Base-by-base conservation (phyloP, 1,140 invertebrate genomes). In the Drosophila neocordata region DNA sequence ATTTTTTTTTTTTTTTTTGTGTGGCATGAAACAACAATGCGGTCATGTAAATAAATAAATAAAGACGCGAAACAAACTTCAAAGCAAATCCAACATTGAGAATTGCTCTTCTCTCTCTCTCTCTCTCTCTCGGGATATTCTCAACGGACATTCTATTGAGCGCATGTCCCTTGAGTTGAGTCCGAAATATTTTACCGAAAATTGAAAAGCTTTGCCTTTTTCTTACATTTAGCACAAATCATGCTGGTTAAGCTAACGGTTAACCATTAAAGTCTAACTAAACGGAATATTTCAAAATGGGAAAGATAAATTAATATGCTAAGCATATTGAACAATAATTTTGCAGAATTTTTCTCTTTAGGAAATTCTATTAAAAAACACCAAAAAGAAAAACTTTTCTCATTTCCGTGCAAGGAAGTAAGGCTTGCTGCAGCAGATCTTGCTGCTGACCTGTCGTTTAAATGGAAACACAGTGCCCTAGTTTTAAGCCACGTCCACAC, bases 391-490 rank as follows among this genome's bases (percentile, higher is more conserved):
- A n/a, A n/a, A 6, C 2, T 6, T 31, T 31, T 31, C 5, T 31
- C 24, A 24, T 24, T 24, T 31, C 27, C 27, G 4, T n/a, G 15
- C 13, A 75, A 57, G 51, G 57, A 72, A 75, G 62, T 74, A 71
- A 69, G 57, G 65, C 44, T 73, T 76, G 63, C 15, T 74, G 58
- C 67, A 77, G 69, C 55, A 77, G 61, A 44, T 73, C 34, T 62
- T 66, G 65, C 27, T 68, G 61, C 52, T 52, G 79, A 75, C 78
- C 56, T 87, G 74, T 77, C 75, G 69, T 73, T 69, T 68, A 87
- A 73, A 85, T 61, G 75, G 73, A 91, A 90, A 81, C 89, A 91
- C 89, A 91, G 74, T 91, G 89, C 82, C 89, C 89, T 89, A 91
- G 72, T 91, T 91, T 90, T 78, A 57, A 88, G 71, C 68, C 55